phyloP scores from a whole-genome alignment of 2,888 invertebrate species.

The Drosophila nr. perissopoda region DNA sequence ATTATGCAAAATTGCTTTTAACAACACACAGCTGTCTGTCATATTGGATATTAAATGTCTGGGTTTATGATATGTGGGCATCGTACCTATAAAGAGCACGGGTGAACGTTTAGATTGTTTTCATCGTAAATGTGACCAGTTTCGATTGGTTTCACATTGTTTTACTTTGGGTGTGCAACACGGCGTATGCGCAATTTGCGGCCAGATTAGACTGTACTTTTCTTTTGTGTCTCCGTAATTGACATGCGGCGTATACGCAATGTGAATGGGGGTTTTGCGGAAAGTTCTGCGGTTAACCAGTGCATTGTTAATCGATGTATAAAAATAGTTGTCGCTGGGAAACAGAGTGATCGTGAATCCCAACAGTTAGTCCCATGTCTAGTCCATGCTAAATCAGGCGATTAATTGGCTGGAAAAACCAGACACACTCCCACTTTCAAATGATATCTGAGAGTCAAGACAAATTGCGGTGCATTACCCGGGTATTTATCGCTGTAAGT shows the following conservation, averaged over 20 bases:
- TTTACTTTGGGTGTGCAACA: constrained; percentile 15
- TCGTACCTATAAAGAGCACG: constrained; percentile 38
- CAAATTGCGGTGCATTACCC: constrained; percentile 41
- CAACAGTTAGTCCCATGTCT: constrained; percentile 33
- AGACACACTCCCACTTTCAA: constrained; percentile 26
- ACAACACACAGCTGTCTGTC: constrained; percentile 42
- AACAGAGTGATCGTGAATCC: constrained; percentile 41
- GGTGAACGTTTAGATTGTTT: constrained; percentile 43
- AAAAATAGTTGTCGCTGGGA: constrained; percentile 27
- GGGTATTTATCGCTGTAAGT: constrained; percentile 34
- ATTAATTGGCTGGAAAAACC: constrained; percentile 68
- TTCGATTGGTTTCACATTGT: constrained; percentile 31
- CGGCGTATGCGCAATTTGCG: constrained; percentile 53
- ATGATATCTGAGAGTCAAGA: constrained; percentile 23
- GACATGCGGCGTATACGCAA: constrained; percentile 35
- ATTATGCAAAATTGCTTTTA: constrained; percentile 58
- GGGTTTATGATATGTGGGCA: constrained; percentile 40
- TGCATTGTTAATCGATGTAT: constrained; percentile 20
- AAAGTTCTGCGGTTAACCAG: constrained; percentile 54
- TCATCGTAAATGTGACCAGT: constrained; percentile 41
- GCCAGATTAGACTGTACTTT: neutral
- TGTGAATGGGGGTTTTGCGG: constrained; percentile 12
- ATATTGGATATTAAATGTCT: constrained; percentile 22
- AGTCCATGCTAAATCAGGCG: constrained; percentile 40
- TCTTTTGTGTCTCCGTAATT: constrained; percentile 29